These are phyloP conservation scores for Drosophila nigritarsus DNA, from an alignment of 2,888 invertebrate species.

Conservation along the genomic window DNA sequence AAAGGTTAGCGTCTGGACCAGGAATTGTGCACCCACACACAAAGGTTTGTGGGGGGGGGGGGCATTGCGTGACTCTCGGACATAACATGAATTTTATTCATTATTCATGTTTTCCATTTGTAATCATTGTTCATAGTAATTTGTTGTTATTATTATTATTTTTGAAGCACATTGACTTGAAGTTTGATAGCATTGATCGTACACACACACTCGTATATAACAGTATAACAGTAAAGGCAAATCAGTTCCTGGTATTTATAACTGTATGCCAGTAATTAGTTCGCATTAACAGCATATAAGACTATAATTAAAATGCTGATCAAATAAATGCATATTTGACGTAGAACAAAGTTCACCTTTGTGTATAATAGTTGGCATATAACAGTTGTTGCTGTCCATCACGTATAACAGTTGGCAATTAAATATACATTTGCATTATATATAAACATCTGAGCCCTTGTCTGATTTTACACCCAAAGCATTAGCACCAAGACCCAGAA, in stretches of 20 bases:
- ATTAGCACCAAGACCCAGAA: not conserved
- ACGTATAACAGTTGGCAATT: not conserved
- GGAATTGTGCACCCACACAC: conserved; percentile 15
- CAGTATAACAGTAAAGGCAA: conserved; percentile 7
- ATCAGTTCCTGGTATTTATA: not conserved
- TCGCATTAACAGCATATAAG: not conserved
- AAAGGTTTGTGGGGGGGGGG: not conserved
- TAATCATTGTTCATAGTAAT: conserved; percentile 33
- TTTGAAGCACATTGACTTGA: not conserved
- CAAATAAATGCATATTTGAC: not conserved
- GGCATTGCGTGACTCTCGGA: conserved; percentile 58
- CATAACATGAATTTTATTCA: conserved; percentile 26
- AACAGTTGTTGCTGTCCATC: not conserved
- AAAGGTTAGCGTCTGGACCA: conserved; percentile 17
- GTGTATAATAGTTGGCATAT: not conserved
- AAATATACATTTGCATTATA: not conserved
- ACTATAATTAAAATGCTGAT: not conserved
- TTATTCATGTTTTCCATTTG: conserved; percentile 16
- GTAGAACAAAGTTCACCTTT: not conserved
- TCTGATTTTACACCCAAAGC: not conserved
- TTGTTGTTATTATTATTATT: conserved; percentile 17
- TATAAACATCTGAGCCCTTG: not conserved
- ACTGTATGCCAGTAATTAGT: not conserved
- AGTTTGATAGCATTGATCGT: not conserved
- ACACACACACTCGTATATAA: not conserved